Conservation (phyloP, 2,888 invertebrate genomes). For the Drosophila anomelani region DNA sequence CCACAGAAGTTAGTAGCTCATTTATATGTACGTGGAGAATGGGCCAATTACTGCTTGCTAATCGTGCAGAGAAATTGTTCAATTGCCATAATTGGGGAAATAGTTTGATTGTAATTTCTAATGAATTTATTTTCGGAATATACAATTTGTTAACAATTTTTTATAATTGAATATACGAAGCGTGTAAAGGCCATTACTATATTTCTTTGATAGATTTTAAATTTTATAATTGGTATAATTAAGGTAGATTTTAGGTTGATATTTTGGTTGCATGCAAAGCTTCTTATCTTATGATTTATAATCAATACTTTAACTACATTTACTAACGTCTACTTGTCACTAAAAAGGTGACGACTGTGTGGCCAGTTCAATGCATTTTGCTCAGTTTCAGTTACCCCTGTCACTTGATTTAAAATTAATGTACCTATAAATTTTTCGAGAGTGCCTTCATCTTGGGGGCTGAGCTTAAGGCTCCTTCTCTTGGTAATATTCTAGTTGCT, state of each 20-base stretch:
- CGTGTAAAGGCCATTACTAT: neutral
- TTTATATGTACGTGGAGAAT: constrained; percentile 7
- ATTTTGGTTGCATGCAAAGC: neutral
- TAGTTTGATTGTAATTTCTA: neutral
- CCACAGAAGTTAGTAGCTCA: constrained; percentile 14
- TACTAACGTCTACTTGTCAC: neutral
- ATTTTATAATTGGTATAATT: neutral
- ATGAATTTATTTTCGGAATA: constrained; percentile 14
- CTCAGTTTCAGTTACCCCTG: constrained; percentile 1
- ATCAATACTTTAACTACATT: neutral
- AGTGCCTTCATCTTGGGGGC: constrained; percentile 26
- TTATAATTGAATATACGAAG: constrained; percentile 7
- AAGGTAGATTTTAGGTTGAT: neutral
- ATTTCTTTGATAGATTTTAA: neutral
- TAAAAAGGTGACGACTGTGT: neutral
- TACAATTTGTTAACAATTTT: neutral
- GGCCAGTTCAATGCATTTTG: constrained; percentile 21
- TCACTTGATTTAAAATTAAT: constrained; percentile 6
- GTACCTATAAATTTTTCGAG: constrained; percentile 11
- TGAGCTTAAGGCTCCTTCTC: neutral
- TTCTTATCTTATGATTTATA: neutral
- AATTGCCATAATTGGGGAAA: constrained; percentile 13
- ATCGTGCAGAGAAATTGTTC: constrained; percentile 10
- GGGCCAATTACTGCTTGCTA: constrained; percentile 12
- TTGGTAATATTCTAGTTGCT: constrained; percentile 5